Conservation (phyloP, 2,797 vertebrate species). For the Liparis tanakae region DNA sequence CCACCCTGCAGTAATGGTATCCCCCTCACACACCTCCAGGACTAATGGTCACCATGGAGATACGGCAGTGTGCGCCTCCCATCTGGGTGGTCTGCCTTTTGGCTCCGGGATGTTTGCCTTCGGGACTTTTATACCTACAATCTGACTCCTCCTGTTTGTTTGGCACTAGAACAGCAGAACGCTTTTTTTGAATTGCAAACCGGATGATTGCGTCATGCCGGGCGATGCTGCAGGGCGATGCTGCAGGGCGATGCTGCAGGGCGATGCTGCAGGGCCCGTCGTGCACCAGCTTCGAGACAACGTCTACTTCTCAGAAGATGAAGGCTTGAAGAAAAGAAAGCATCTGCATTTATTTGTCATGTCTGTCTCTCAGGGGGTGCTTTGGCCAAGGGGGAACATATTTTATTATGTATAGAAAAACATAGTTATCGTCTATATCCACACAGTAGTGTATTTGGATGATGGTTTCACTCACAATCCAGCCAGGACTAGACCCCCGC, state of each 20-base stretch:
- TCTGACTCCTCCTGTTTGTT: not conserved
- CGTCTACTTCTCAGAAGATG: conserved; percentile 26
- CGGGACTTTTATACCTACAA: not conserved
- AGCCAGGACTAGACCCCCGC: conserved; percentile 13
- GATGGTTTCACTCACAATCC: conserved; percentile 20
- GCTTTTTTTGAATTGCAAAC: conserved; percentile 28
- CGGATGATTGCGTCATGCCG: conserved; percentile 15
- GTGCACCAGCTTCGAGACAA: conserved; percentile 31
- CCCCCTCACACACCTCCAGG: not conserved
- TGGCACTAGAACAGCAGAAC: not conserved
- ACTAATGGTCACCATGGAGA: conserved; percentile 7
- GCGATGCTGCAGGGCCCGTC: conserved; percentile 23
- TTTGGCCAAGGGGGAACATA: conserved; percentile 20
- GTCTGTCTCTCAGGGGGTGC: conserved; percentile 13
- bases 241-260: conserved; percentile 20
- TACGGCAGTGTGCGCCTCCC: conserved; percentile 4
- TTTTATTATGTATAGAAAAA: not conserved
- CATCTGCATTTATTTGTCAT: conserved; percentile 6
- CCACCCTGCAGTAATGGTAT: conserved; percentile 19
- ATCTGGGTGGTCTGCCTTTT: conserved; percentile 26
- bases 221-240: conserved; percentile 14
- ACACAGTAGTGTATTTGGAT: not conserved
- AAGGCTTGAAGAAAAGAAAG: conserved; percentile 12
- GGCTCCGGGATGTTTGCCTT: not conserved
- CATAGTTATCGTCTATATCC: not conserved